These are phyloP conservation scores for pig (Sus scrofa) DNA, from an alignment of 2,113 vertebrate species.

Conservation along the genomic window DNA sequence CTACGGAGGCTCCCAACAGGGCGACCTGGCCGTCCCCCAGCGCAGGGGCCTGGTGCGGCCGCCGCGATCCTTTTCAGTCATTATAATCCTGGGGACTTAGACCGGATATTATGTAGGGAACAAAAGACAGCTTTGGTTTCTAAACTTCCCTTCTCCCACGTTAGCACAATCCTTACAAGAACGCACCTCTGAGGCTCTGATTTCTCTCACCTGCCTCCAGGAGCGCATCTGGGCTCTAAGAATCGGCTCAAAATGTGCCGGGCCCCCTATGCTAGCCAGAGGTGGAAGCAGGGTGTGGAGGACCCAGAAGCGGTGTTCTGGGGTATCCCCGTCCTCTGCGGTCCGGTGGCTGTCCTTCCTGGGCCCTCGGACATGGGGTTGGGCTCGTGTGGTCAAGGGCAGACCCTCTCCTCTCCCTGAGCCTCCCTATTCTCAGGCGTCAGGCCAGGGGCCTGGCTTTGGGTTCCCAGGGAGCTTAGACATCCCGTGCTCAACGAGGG, in stretches of 20 bases:
- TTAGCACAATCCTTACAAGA: conserved; percentile 5
- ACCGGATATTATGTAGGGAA: not conserved
- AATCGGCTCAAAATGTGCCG: not conserved
- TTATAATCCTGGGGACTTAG: conserved; percentile 25
- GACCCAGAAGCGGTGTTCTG: not conserved
- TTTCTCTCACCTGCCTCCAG: rapidly evolving
- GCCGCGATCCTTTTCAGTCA: not conserved
- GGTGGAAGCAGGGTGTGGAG: not conserved
- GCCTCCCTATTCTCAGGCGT: too few relatives aligned
- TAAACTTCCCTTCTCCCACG: not conserved
- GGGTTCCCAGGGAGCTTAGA: not conserved
- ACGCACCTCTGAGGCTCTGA: not conserved
- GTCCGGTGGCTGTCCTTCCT: not conserved
- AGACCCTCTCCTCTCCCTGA: not conserved
- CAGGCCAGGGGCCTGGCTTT: too few relatives aligned
- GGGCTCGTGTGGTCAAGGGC: not conserved
- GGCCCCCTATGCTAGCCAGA: not conserved
- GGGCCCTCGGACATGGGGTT: not conserved
- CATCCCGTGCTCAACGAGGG: not conserved
- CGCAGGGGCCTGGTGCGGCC: not conserved
- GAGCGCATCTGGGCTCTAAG: not conserved
- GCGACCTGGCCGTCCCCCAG: not conserved
- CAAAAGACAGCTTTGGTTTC: conserved; percentile 53
- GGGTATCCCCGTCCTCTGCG: not conserved
- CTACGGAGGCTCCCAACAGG: not conserved